These are phyloP conservation scores for Hypolimnas misippus DNA, from an alignment of 2,888 invertebrate genomes.

Conservation along the genomic window DNA sequence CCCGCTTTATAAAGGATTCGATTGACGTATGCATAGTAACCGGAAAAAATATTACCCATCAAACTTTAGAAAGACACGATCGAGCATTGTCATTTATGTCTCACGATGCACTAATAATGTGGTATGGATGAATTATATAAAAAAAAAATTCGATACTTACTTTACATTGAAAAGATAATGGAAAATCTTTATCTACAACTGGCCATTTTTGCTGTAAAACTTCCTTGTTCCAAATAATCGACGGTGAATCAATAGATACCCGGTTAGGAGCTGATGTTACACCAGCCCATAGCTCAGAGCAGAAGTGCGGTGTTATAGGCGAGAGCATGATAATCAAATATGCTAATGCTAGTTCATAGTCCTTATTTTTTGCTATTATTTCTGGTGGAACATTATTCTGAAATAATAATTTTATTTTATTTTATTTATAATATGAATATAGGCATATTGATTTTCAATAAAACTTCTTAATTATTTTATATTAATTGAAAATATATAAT, in stretches of 20 bases:
- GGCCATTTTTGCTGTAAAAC: constrained; percentile 93
- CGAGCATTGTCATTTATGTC: no score
- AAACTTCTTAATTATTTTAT: no score
- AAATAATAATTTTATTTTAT: constrained; percentile 40
- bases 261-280: constrained; percentile 86
- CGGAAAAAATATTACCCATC: no score
- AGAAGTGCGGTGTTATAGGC: constrained; percentile 95
- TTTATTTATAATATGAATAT: no score
- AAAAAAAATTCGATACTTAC: constrained; percentile 65
- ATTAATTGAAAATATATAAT: no score
- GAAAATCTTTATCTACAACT: constrained; percentile 87
- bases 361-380: constrained; percentile 85
- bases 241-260: constrained; percentile 67
- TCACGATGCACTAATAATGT: no score
- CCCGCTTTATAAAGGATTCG: no score
- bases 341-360: constrained; percentile 92
- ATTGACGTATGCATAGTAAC: no score
- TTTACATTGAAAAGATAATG: constrained; percentile 86
- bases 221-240: constrained; percentile 87
- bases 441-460: no score
- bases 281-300: constrained; percentile 95
- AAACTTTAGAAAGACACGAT: no score
- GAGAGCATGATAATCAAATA: constrained; percentile 92
- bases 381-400: constrained; percentile 85
- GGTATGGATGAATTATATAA: no score